phyloP scores from a whole-genome alignment of 2,797 vertebrate species.

The Chromis chromis region DNA sequence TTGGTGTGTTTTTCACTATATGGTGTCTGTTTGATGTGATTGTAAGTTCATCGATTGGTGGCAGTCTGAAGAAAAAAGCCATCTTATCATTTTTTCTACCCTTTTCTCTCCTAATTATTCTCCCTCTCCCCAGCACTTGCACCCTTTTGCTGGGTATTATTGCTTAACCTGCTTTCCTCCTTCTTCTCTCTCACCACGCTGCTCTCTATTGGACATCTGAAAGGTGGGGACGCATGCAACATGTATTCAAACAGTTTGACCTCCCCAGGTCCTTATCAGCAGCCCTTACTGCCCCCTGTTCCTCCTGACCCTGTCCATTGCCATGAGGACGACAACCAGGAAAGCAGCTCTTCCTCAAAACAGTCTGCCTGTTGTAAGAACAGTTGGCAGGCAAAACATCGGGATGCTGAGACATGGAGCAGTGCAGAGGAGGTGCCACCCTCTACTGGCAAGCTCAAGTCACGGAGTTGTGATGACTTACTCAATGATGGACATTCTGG shows the following conservation, averaged over 20 bases:
- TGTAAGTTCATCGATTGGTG: slow-evolving; percentile 17
- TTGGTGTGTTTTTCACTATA: slow-evolving; percentile 31
- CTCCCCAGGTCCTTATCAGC: slow-evolving; percentile 87
- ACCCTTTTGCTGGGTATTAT: slow-evolving; percentile 40
- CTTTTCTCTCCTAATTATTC: slow-evolving; percentile 33
- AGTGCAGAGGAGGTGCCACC: slow-evolving; percentile 86
- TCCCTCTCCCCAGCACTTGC: slow-evolving; percentile 33
- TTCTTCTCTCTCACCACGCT: slow-evolving; percentile 91
- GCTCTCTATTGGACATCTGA: slow-evolving; percentile 88
- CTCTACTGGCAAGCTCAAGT: slow-evolving; percentile 88
- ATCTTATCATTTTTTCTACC: slow-evolving; percentile 4
- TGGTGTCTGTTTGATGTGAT: slow-evolving; percentile 30
- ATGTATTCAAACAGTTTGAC: slow-evolving; percentile 90
- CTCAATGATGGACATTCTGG: slow-evolving; percentile 85
- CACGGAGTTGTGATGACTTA: slow-evolving; percentile 95
- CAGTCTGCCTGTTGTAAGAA: slow-evolving; percentile 89
- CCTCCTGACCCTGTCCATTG: slow-evolving; percentile 62
- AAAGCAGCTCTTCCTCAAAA: slow-evolving; percentile 87
- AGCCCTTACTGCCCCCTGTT: slow-evolving; percentile 79
- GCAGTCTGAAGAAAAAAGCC: slow-evolving; percentile 28
- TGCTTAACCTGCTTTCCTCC: slow-evolving; percentile 71
- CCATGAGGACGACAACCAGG: slow-evolving; percentile 70
- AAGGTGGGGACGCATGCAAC: slow-evolving; percentile 96
- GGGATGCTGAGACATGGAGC: slow-evolving; percentile 92
- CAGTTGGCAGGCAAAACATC: slow-evolving; percentile 89